phyloP scores from a whole-genome alignment of 2,113 vertebrate species.

The Diphyllodes magnificus region DNA sequence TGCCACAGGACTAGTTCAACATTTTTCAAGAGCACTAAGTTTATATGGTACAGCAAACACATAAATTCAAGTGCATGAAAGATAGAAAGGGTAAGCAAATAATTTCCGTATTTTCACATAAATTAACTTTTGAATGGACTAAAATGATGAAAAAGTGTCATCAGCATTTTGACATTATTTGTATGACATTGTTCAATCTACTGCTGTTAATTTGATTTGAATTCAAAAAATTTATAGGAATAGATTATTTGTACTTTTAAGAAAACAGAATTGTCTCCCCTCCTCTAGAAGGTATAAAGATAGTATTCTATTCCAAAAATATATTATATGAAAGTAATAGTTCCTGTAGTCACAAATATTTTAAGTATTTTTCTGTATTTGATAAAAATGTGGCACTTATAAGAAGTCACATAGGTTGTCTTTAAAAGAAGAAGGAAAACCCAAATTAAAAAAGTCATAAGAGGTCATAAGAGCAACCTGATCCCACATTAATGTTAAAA shows the following conservation, averaged over 20 bases:
- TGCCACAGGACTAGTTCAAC: not conserved
- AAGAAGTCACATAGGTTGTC: not conserved
- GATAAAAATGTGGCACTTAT: not conserved
- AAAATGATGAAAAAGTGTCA: not conserved
- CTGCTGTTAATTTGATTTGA: not conserved
- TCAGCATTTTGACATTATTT: not conserved
- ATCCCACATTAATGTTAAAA: not conserved
- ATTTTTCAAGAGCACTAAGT: not conserved
- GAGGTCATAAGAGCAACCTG: not conserved
- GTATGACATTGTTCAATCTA: not conserved
- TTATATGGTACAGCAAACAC: not conserved
- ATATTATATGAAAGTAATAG: not conserved
- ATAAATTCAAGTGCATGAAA: constrained; percentile 27
- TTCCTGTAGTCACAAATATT: not conserved
- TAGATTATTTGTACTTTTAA: not conserved
- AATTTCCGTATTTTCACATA: constrained; percentile 16
- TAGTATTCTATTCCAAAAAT: not conserved
- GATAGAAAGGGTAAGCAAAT: constrained; percentile 2
- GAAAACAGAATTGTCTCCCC: not conserved
- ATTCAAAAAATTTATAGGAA: not conserved
- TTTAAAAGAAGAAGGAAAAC: not conserved
- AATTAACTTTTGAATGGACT: not conserved
- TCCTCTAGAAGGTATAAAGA: not conserved
- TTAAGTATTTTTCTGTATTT: not conserved
- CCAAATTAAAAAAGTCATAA: not conserved